Evolutionary conservation across 2,797 vertebrate genomes (phyloP).

Genomic region (Malacoctenus gilli): DNA sequence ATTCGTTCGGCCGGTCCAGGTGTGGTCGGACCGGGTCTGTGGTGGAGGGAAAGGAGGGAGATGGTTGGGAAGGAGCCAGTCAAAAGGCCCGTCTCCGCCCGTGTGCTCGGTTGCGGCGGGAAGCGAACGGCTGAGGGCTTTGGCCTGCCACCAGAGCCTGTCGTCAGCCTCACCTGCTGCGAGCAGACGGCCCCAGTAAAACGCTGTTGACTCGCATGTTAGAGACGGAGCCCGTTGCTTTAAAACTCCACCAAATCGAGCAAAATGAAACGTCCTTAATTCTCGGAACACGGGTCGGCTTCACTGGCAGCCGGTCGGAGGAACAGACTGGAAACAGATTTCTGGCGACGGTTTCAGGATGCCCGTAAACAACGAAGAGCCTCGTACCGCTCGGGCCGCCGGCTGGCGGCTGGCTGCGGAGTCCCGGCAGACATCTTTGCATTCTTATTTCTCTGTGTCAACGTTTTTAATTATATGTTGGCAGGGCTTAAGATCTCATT

Average conservation of each 20-base stretch:
- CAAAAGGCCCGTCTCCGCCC: constrained; percentile 75
- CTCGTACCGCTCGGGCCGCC: constrained; percentile 21
- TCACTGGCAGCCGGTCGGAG: background rate
- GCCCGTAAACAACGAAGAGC: constrained; percentile 35
- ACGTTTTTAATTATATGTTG: constrained; percentile 85
- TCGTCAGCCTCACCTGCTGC: constrained; percentile 80
- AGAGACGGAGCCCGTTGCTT: too few relatives aligned
- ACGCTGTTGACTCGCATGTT: constrained; percentile 13
- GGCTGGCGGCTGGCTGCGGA: constrained; percentile 54
- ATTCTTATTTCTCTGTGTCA: constrained; percentile 78
- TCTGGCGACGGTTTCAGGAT: constrained; percentile 33
- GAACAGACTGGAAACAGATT: constrained; percentile 32
- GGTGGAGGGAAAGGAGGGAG: constrained; percentile 73
- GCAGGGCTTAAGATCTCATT: constrained; percentile 85
- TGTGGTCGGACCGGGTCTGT: constrained; percentile 63
- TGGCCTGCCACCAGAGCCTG: constrained; percentile 81
- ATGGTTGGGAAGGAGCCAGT: constrained; percentile 75
- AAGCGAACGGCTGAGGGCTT: constrained; percentile 73
- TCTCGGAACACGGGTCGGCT: too few relatives aligned
- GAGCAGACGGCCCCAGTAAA: constrained; percentile 60
- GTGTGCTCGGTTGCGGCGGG: constrained; percentile 80
- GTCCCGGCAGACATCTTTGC: constrained; percentile 62
- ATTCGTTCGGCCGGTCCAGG: constrained; percentile 49
- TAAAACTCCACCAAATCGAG: too few relatives aligned
- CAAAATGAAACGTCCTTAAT: too few relatives aligned